Conservation (phyloP, 1,140 invertebrate species). For the Homalodisca vitripennis region DNA sequence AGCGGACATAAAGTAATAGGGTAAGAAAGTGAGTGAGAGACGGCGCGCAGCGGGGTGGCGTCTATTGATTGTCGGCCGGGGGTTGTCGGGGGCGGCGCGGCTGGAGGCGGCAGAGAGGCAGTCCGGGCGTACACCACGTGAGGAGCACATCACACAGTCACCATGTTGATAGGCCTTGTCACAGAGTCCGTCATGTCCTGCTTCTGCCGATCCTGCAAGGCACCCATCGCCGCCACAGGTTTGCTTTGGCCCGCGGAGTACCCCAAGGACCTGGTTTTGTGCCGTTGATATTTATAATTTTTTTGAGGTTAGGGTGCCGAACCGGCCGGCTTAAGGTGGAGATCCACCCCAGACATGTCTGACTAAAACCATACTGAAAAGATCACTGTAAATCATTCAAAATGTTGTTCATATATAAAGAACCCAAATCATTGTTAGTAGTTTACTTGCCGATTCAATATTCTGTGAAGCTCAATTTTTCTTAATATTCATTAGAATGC, state of each 20-base stretch:
- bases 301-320: too few species aligned
- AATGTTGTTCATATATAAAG: too few species aligned
- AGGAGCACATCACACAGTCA: conserved; percentile 38
- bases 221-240: conserved; percentile 72
- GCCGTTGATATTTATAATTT: too few species aligned
- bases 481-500: too few species aligned
- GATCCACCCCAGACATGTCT: too few species aligned
- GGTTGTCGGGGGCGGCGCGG: too few species aligned
- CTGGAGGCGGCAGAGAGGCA: neutral
- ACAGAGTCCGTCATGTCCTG: conserved; percentile 85
- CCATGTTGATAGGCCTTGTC: conserved; percentile 80
- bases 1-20: neutral
- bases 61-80: neutral
- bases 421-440: too few species aligned
- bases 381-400: too few species aligned
- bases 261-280: neutral
- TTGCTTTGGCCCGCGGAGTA: conserved; percentile 47
- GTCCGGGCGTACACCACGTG: neutral
- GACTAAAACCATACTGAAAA: too few species aligned
- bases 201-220: conserved; percentile 86
- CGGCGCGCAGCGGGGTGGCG: neutral
- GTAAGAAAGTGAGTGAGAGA: neutral
- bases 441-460: too few species aligned
- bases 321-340: too few species aligned
- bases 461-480: too few species aligned